Base-by-base conservation (phyloP, 2,888 invertebrate species). In the Clitarchus hookeri region DNA sequence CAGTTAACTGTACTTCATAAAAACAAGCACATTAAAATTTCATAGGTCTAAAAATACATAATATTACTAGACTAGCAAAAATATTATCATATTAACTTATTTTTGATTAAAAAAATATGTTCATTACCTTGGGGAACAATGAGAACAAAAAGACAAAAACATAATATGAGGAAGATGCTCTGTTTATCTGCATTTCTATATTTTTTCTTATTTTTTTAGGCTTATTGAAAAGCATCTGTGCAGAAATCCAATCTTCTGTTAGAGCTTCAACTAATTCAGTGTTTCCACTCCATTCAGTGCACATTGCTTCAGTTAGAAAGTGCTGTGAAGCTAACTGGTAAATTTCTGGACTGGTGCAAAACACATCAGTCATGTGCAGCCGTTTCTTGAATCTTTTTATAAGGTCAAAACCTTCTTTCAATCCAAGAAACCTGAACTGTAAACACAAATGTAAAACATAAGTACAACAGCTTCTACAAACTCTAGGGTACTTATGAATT, bases 141-240 rank as follows among this genome's bases (percentile, higher is more conserved):
- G 92, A 91, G 86, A 91, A 92, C 88, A 95, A 95, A 88, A 95
- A 93, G 86, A 94, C 93, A 91, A 95, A 95, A 90, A n/a, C 65
- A n/a, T 65, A 65, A 19, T 65, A 65, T 19, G 65, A 16, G 65
- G 23, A 65, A n/a, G 65, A 11, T 65, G 65, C 65, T 65, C n/a
- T 23, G 11, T 65, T n/a, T n/a, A 65, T 65, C n/a, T 65, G 65
- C 65, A 65, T 65, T 65, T 65, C 65, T 65, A 65, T 65, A n/a
- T 65, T 65, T 19, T 65, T n/a, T n/a, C n/a, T 11, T n/a, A 65
- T 65, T 65, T 16, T 65, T n/a, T 65, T 19, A 65, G 19, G 23
- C 8, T 65, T 65, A n/a, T 65, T n/a, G 65, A n/a, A 65, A 65
- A 65, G 65, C 65, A 65, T 65, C n/a, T 65, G 65, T 9, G 65